Base-by-base conservation (phyloP, 2,888 invertebrate species). In the Coelopa pilipes region DNA sequence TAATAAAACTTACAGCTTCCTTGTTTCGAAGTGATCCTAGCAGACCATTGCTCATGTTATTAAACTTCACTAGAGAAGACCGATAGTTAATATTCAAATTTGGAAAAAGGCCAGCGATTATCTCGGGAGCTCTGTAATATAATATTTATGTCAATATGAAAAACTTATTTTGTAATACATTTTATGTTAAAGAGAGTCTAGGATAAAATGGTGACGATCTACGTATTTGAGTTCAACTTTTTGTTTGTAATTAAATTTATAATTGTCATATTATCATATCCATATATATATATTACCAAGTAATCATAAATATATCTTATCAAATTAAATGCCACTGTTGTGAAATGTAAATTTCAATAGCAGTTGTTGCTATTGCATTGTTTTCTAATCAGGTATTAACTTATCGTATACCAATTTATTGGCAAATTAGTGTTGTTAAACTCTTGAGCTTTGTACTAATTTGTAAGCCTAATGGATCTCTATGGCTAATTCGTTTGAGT, bases 91-190 rank as follows among this genome's bases (percentile, higher is more conserved):
- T 75, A 63, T 81, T 85, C 57, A 87, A 78, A 78, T 86, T 84
- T 45, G 86, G 86, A 80, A 86, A 86, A 73, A 86, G 79, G 65
- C 81, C 81, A 72, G 85, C 82, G 76, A 86, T 83, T 72, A 86
- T 84, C 24, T 80, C 82, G n/a, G 85, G 84, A 50, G 85, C 85
- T 80, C 86, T 86, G 80, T 34, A 80, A 80, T 62, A 62, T 34
- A 34, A 34, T 34, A 34, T 4, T 34, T 4, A 34, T 34, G 2
- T 4, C 34, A 4, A 34, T 2, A 34, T 34, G n/a, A n/a, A n/a
- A n/a, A n/a, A n/a, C n/a, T n/a, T n/a, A n/a, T n/a, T n/a, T n/a
- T n/a, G n/a, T n/a, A n/a, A n/a, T n/a, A n/a, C n/a, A n/a, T n/a
- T n/a, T n/a, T n/a, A n/a, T n/a, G n/a, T n/a, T n/a, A n/a, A n/a